Base-by-base conservation (phyloP, 2,888 invertebrate species). In the Ophioninae sp. region DNA sequence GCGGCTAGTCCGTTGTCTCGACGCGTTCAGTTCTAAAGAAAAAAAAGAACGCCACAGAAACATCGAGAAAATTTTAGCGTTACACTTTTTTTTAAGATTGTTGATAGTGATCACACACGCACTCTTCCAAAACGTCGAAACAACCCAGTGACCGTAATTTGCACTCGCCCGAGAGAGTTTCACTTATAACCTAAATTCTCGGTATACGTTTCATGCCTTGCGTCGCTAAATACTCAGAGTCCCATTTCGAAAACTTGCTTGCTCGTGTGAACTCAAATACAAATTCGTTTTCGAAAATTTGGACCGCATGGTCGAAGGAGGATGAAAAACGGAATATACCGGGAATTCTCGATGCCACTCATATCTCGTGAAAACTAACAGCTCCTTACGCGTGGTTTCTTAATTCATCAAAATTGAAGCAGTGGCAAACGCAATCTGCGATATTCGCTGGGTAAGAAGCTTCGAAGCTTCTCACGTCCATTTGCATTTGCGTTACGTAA, bases 161-260 rank as follows among this genome's bases (percentile, higher is more conserved):
- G 89, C 88, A 88, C 87, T 85, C 78, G 76, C 82, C 2, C 59
- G 20, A 22, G 69, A 75, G 83, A 90, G 89, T 93, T 93, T 93
- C 92, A 92, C 92, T 92, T 92, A 90, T 91, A 93, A 92, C 92
- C 92, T 92, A 89, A 90, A 92, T 93, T 89, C 88, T 67, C 41
- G 59, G 75, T 73, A 84, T 82, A 78, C 67, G 73, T 84, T 81
- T 61, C 37, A 79, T 51, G 61, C 41, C 56, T 69, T 8, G 61
- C 8, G 13, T 51, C 51, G 13, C n/a, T 3, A 30, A 74, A 79
- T 56, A 22, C 58, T 74, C 37, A 17, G 10, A 10, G 64, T 63
- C 23, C 30, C 37, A 41, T 41, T 41, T 44, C 37, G 56, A 69
- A 79, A 79, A 75, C n/a, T 69, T 44, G 13, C 5, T 0, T 39